phyloP scores from a whole-genome alignment of 2,888 invertebrate genomes.

The Petrolisthes manimaculis region DNA sequence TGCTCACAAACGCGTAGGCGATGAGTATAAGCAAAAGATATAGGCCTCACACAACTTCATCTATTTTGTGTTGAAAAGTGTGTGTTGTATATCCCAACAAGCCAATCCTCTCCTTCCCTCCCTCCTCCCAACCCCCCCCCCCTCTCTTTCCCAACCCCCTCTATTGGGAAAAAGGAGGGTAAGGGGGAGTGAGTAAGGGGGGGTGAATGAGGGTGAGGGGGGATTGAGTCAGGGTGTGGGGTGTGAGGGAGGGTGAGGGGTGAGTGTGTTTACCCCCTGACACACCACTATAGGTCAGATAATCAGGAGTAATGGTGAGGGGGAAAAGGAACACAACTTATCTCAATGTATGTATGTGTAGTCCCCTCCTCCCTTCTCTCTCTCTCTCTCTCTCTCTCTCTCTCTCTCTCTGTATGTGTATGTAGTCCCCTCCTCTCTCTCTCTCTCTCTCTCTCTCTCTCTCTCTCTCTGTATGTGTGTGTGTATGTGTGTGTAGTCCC shows the following conservation, averaged over 20 bases:
- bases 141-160: not conserved
- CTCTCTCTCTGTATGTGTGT: not conserved
- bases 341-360: not conserved
- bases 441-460: not conserved
- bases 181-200: not conserved
- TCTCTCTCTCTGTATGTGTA: not conserved
- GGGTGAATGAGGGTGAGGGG: not conserved
- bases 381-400: slow-evolving; percentile 15
- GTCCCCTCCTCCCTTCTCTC: slow-evolving; percentile 10
- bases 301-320: not conserved
- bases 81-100: not conserved
- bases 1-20: too few species aligned
- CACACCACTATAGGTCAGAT: not conserved
- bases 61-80: too few species aligned
- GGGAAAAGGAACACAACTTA: slow-evolving; percentile 8
- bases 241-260: not conserved
- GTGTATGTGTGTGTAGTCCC: not conserved
- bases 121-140: not conserved
- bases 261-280: not conserved
- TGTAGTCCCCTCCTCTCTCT: not conserved
- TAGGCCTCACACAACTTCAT: too few species aligned
- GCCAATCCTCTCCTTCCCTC: not conserved
- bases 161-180: not conserved
- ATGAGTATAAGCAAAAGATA: too few species aligned
- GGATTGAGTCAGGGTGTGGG: slow-evolving; percentile 8